Evolutionary conservation across 2,888 invertebrate species (phyloP).

Genomic region (Tryphoninae sp.): DNA sequence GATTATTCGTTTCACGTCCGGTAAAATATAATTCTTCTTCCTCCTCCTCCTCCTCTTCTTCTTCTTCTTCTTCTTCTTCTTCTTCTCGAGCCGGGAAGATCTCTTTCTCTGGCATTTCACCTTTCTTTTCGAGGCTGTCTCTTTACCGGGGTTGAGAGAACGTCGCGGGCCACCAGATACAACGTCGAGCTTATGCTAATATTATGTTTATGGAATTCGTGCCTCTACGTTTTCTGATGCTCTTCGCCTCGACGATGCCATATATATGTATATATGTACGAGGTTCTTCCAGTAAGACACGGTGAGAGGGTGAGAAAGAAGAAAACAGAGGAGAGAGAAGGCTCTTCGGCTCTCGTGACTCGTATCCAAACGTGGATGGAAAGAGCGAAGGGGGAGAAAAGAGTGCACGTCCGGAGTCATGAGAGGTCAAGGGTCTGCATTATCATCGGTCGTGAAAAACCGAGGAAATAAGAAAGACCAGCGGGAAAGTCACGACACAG

Average conservation of each 20-base stretch:
- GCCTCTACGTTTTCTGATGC: constrained; percentile 40
- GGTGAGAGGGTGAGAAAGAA: constrained; percentile 13
- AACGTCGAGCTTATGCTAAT: constrained; percentile 60
- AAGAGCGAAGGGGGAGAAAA: neutral
- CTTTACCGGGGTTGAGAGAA: constrained; percentile 42
- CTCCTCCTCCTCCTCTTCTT: neutral
- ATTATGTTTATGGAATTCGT: constrained; percentile 62
- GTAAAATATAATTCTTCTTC: constrained; percentile 44
- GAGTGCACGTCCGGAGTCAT: neutral
- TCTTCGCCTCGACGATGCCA: constrained; percentile 12
- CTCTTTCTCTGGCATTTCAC: constrained; percentile 43
- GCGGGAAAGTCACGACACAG: neutral
- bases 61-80: constrained; percentile 25
- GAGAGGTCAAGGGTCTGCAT: constrained; percentile 28
- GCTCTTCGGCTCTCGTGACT: constrained; percentile 30
- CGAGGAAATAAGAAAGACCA: constrained; percentile 19
- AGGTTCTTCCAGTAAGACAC: constrained; percentile 23
- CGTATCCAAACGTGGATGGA: neutral
- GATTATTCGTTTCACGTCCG: constrained; percentile 54
- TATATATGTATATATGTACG: constrained; percentile 17
- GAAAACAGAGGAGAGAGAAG: constrained; percentile 17
- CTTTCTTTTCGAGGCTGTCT: constrained; percentile 40
- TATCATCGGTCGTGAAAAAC: constrained; percentile 30
- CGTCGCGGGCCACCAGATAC: constrained; percentile 31
- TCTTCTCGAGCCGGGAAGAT: constrained; percentile 10